phyloP scores from a whole-genome alignment of 2,113 vertebrate genomes.

The Macroglossus sobrinus region DNA sequence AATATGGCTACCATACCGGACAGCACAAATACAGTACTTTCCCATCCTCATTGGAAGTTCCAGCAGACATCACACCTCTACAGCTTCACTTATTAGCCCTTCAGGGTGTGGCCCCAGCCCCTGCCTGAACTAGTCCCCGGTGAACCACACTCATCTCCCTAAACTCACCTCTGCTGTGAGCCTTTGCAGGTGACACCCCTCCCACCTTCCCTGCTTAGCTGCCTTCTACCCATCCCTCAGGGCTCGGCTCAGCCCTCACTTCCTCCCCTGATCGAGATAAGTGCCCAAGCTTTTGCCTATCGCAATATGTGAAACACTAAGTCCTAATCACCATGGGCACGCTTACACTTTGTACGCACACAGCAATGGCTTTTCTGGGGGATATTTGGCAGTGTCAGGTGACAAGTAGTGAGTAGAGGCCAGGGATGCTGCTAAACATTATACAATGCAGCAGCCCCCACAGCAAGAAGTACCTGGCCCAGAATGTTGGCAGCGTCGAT shows the following conservation, averaged over 20 bases:
- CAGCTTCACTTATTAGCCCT: too few species aligned
- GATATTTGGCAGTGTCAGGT: not conserved
- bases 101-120: not conserved
- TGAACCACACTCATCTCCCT: not conserved
- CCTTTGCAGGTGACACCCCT: not conserved
- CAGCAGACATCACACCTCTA: not conserved
- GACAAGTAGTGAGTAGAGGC: not conserved
- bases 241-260: not conserved
- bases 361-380: not conserved
- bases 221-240: not conserved
- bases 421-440: not conserved
- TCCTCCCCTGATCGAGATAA: not conserved
- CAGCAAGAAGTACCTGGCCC: not conserved
- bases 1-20: not conserved
- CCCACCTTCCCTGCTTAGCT: not conserved
- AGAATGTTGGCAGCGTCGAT: not conserved
- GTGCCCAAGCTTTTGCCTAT: not conserved
- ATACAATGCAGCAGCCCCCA: not conserved
- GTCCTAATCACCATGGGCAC: not conserved
- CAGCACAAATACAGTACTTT: rapidly evolving
- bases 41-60: not conserved
- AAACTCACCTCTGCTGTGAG: not conserved
- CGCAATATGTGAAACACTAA: not conserved
- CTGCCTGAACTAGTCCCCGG: not conserved
- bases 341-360: not conserved